Evolutionary conservation across 2,888 invertebrate species (phyloP), one percentile per base, ranked within the genome.

Genomic region (Napeogenes inachia): DNA sequence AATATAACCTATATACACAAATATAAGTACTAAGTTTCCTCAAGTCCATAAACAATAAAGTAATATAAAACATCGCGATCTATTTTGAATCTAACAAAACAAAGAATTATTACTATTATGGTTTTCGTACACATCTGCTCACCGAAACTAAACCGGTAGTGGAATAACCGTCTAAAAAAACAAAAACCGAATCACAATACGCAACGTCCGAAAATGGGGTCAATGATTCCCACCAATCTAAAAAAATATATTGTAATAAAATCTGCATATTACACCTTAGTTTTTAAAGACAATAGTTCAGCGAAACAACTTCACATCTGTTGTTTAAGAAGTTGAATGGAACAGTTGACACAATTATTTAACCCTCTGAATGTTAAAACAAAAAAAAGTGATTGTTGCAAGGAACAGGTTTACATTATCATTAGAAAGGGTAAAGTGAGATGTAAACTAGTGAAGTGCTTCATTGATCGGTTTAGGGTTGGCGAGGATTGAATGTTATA

Each of bases 331-430:
- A 69, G 70, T 67, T 87, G 84, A 86, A 85, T 78, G 74, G 61
- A 56, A 42, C 76, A 84, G 88, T 88, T 89, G 89, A 89, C 87
- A 87, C 89, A 88, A 87, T 89, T 85, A 84, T 73, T 71, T 71
- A 71, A 77, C 80, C 85, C 82, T 21, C 78, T 76, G 76, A 77
- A 66, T 65, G 70, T 62, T 87, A 88, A 90, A 90, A 89, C 86
- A 88, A 90, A 89, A 89, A n/a, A 87, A 85, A 79, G 80, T 84
- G 82, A 85, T 84, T 84, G 85, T 83, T 83, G 80, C 75, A 79
- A 76, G 67, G 79, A 90, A 90, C 89, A 90, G 89, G 89, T 90
- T 89, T 86, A 70, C 65, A 85, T 87, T 88, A 87, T 86, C 87
- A 87, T 87, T 76, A 77, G 79, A 84, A 88, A 82, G 83, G 86